Base-by-base conservation (phyloP, 37 sponge, comb jelly and placozoan genomes). In the Eunapius fragilis region DNA sequence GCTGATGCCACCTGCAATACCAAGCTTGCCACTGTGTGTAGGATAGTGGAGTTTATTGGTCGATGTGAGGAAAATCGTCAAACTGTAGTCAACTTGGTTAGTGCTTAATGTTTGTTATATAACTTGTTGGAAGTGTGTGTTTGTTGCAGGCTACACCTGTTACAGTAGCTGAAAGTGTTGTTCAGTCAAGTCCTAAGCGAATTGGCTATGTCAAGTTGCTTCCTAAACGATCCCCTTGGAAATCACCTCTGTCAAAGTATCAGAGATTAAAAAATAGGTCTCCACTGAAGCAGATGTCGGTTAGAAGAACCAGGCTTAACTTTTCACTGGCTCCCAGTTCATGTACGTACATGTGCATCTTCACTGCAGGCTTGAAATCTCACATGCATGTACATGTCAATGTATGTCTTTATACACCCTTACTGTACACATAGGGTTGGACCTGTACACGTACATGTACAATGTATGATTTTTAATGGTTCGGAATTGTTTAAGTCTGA, bases 201-300 rank as follows among this genome's bases (percentile, higher is more conserved):
- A 32, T 31, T 24, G 68, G 78, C 26, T 86, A 86, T 37, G 69
- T 77, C 11, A 38, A 37, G 19, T 41, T 71, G 25, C 48, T 86
- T 4, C 58, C 85, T 19, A 77, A 70, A 37, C 35, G 67, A 34
- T 77, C 78, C 2, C 86, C 86, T 5, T 25, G 67, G 30, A 84
- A 84, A 76, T 84, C 85, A 28, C 85, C 85, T 4, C 77, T 84
- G n/a, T 45, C 77, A 13, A 84, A 84, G 76, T 84, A 84, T 49
- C 76, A 77, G 34, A 28, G 68, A 17, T 24, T 84, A 25, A 84
- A 84, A 32, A 34, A 36, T n/a, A 14, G 36, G 25, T 84, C 85
- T 14, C 85, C 85, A 24, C 37, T 76, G 2, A 84, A 45, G 75
- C 33, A 38, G 13, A 67, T 47, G 37, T 28, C 47, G 58, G 67